Evolutionary conservation across 2,888 invertebrate species (phyloP).

Genomic region (Andricus quercusramuli): DNA sequence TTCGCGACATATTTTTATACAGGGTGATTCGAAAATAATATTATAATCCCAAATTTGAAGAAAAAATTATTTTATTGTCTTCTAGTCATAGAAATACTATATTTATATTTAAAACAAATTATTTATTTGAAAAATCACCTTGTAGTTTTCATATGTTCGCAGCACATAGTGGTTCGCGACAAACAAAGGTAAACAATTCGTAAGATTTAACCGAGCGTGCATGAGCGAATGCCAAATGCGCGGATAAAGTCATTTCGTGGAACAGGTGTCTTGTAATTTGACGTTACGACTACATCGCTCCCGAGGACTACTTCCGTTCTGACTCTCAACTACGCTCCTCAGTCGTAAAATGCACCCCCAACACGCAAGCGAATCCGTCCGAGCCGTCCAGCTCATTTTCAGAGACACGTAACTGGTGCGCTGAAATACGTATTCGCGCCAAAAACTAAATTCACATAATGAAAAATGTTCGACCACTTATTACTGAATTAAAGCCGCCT

Average conservation of each 20-base stretch:
- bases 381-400: conserved; percentile 28
- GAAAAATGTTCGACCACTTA: neutral
- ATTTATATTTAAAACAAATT: neutral
- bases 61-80: neutral
- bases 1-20: neutral
- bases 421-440: conserved; percentile 25
- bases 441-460: conserved; percentile 19
- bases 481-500: conserved; percentile 9
- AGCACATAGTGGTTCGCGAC: neutral
- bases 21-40: neutral
- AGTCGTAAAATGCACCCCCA: conserved; percentile 36
- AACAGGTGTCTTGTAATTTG: conserved; percentile 75
- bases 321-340: conserved; percentile 4
- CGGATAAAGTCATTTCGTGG: conserved; percentile 67
- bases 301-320: conserved; percentile 61
- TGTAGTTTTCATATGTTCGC: neutral
- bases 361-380: conserved; percentile 32
- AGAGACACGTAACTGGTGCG: conserved; percentile 16
- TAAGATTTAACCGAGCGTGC: neutral
- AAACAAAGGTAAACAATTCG: neutral
- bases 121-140: neutral
- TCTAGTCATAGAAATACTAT: neutral
- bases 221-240: conserved; percentile 50
- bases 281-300: conserved; percentile 57
- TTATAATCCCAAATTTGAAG: neutral